Conservation (phyloP, 2,113 vertebrate genomes). For the Oxyruncus cristatus region DNA sequence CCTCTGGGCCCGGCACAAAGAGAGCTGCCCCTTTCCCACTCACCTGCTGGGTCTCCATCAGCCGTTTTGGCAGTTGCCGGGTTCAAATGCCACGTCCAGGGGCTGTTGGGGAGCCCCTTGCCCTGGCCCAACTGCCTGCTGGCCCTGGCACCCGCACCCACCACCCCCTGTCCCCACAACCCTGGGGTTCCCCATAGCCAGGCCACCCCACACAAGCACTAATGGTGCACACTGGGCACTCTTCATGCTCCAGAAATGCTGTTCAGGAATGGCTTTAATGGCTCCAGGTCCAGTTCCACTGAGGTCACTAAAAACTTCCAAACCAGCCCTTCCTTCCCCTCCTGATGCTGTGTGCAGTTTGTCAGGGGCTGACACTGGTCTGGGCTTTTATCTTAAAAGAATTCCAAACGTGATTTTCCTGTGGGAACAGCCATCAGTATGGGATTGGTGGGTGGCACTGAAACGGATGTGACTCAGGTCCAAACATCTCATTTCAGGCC, state of each 20-base stretch:
- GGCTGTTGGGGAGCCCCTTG: not conserved
- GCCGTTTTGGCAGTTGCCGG: not conserved
- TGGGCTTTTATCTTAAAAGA: not conserved
- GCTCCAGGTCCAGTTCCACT: not conserved
- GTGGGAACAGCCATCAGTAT: not conserved
- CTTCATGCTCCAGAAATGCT: not conserved
- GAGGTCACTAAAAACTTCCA: no score
- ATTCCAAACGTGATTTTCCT: not conserved
- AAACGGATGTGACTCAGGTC: no score
- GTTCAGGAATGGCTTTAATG: constrained; percentile 35
- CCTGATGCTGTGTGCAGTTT: not conserved
- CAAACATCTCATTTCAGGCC: not conserved
- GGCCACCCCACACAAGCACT: not conserved
- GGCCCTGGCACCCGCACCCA: not conserved
- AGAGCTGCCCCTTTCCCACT: no score
- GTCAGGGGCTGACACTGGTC: not conserved
- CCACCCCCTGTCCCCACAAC: not conserved
- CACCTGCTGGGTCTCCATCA: not conserved
- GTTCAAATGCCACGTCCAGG: no score
- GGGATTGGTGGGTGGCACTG: not conserved
- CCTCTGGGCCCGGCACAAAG: no score
- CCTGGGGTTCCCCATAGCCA: not conserved
- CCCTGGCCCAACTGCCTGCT: no score
- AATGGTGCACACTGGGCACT: not conserved
- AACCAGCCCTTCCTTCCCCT: not conserved